These are phyloP conservation scores for Scaptomyza montana DNA, from an alignment of 1,140 invertebrate species.

Conservation along the genomic window DNA sequence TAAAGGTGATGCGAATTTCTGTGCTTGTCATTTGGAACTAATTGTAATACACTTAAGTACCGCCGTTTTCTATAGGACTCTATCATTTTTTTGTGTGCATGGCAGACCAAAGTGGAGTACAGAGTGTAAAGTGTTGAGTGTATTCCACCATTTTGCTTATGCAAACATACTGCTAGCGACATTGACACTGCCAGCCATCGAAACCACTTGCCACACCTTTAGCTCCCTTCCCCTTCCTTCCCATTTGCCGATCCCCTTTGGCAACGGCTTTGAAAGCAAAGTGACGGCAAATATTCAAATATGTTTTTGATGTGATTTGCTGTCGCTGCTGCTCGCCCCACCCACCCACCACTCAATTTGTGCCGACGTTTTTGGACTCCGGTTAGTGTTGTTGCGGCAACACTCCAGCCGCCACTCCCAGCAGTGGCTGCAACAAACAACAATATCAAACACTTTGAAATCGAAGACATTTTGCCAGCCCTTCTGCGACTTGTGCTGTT, in stretches of 20 bases:
- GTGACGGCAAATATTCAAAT: constrained; percentile 82
- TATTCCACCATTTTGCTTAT: constrained; percentile 53
- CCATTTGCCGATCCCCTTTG: neutral
- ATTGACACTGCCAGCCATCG: constrained; percentile 52
- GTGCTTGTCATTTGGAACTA: neutral
- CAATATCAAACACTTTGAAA: constrained; percentile 68
- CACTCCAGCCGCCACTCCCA: constrained; percentile 55
- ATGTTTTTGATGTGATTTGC: constrained; percentile 83
- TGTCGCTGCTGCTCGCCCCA: constrained; percentile 39
- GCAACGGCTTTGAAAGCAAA: constrained; percentile 60
- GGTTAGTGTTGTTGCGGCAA: constrained; percentile 68
- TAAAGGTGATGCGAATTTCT: neutral
- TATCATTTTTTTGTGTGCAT: neutral
- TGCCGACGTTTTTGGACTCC: constrained; percentile 62
- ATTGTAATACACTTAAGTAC: constrained; percentile 1
- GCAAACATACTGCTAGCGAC: constrained; percentile 73
- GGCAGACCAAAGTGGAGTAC: neutral
- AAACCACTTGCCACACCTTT: constrained; percentile 24
- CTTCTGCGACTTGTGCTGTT: constrained; percentile 14
- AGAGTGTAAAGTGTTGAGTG: constrained; percentile 2
- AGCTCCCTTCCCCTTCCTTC: neutral
- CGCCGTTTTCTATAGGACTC: neutral
- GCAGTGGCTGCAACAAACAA: constrained; percentile 62
- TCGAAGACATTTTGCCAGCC: constrained; percentile 65
- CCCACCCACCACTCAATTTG: constrained; percentile 69